Percentiles rank a stretch among this genome's conserved stretches.
Conservation (phyloP, 2,888 invertebrate genomes). For the Neuroscelio doddi region DNA sequence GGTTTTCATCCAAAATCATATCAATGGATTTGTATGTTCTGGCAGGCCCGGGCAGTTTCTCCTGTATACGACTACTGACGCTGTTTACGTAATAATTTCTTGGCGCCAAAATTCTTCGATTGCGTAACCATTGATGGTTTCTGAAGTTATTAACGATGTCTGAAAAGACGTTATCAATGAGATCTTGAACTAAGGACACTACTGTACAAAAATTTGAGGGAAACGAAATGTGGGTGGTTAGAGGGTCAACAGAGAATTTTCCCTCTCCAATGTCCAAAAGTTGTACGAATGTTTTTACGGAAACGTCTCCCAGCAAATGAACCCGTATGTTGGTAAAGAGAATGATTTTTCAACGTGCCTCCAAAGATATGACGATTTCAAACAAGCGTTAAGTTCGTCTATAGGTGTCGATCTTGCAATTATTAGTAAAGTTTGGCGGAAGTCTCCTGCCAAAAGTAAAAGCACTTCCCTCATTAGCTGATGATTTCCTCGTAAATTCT, state of each 20-base stretch:
- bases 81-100: slow-evolving; percentile 11
- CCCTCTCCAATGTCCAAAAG: slow-evolving; percentile 47
- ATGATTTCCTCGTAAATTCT: slow-evolving; percentile 37
- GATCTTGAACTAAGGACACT: slow-evolving; percentile 49
- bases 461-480: slow-evolving; percentile 44
- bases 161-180: slow-evolving; percentile 57
- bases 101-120: slow-evolving; percentile 49
- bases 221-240: slow-evolving; percentile 56
- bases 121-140: slow-evolving; percentile 55
- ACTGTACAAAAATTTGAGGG: slow-evolving; percentile 61
- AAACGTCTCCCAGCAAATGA: slow-evolving; percentile 17
- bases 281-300: slow-evolving; percentile 27
- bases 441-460: slow-evolving; percentile 53
- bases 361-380: slow-evolving; percentile 20
- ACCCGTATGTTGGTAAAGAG: slow-evolving; percentile 38
- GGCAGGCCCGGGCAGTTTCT: not conserved
- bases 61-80: not conserved
- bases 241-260: slow-evolving; percentile 14
- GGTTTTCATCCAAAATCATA: not conserved
- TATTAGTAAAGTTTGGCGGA: slow-evolving; percentile 53
- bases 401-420: slow-evolving; percentile 46
- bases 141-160: slow-evolving; percentile 55
- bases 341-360: slow-evolving; percentile 32
- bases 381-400: slow-evolving; percentile 6
- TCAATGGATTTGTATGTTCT: not conserved